Conservation (phyloP, 1,140 invertebrate genomes). For the Phymastichus coffea region DNA sequence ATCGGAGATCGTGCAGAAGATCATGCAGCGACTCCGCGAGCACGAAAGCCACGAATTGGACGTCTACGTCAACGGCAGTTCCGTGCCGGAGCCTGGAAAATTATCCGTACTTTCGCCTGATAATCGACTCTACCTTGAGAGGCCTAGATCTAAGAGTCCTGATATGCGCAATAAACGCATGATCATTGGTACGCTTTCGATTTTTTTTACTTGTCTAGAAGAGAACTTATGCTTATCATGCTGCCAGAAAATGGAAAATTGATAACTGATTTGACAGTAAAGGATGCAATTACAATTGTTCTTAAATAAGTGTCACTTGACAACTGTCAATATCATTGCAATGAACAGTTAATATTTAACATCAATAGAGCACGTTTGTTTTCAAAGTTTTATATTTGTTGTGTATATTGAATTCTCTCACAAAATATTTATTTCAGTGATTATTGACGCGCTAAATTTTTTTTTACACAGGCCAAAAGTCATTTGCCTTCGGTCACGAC, state of each 20-base stretch:
- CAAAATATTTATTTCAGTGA: too few species aligned
- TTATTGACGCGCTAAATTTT: too few species aligned
- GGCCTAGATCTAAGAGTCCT: constrained; percentile 54
- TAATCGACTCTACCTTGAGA: constrained; percentile 59
- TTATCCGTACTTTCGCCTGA: constrained; percentile 58
- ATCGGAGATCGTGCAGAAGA: constrained; percentile 62
- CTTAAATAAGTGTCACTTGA: too few species aligned
- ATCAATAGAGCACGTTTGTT: too few species aligned
- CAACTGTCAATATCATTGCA: neutral
- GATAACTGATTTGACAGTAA: constrained; percentile 4
- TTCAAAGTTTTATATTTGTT: too few species aligned
- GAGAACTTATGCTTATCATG: too few species aligned
- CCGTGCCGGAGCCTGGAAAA: constrained; percentile 32
- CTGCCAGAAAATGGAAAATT: too few species aligned
- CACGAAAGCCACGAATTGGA: constrained; percentile 54
- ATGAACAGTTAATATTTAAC: too few species aligned
- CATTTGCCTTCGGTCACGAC: constrained; percentile 57
- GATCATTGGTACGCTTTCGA: constrained; percentile 49
- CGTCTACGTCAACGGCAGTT: constrained; percentile 30
- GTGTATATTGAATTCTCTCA: too few species aligned
- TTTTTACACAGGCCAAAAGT: constrained; percentile 57
- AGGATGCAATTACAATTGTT: too few species aligned
- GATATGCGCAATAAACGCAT: constrained; percentile 55
- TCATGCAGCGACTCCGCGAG: constrained; percentile 61
- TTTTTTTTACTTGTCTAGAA: neutral